Base-by-base conservation (phyloP, 2,888 invertebrate genomes). In the Ophion obscuratus region DNA sequence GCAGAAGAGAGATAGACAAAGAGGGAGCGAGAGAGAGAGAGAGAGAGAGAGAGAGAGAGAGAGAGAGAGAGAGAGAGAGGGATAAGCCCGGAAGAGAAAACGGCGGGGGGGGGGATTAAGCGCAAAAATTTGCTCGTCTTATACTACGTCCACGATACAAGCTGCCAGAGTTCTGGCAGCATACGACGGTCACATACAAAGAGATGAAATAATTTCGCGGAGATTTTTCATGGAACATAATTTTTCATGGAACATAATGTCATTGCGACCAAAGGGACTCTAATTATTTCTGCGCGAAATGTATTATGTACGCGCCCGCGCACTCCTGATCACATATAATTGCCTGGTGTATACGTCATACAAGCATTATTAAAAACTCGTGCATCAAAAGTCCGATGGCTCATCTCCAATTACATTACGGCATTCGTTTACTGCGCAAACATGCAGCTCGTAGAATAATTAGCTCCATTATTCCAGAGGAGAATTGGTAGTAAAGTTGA, bases 81-180 rank as follows among this genome's bases (percentile, higher is more conserved):
- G 40, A 73, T 36, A 47, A 77, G 31, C 44, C 62, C 47, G 59
- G 20, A 64, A 57, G 47, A 59, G 59, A 71, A 73, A 80, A 64
- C 27, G 31, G 2, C 0, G 53, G 53, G 53, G 17, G 53, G 53
- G 17, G 82, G 71, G 67, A 20, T 57, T 40, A 67, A 75, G 67
- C 47, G 70, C 61, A 66, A 70, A 85, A 85, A 79, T 68, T 57
- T 75, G 71, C 70, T 82, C 82, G 74, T 85, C 85, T 85, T 78
- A 64, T 75, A 47, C 68, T 64, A 57, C 64, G 31, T 64, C 36
- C 59, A 57, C 47, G 57, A 66, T 57, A 74, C 73, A 64, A 24
- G 11, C 64, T 62, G 24, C 27, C 14, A 59, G 44, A 36, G 40
- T 24, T n/a, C 24, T 24, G 24, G 24, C 24, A 24, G 14, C 57